Evolutionary conservation across 2,113 vertebrate genomes (phyloP).

Genomic region (Pampusana beccarii): DNA sequence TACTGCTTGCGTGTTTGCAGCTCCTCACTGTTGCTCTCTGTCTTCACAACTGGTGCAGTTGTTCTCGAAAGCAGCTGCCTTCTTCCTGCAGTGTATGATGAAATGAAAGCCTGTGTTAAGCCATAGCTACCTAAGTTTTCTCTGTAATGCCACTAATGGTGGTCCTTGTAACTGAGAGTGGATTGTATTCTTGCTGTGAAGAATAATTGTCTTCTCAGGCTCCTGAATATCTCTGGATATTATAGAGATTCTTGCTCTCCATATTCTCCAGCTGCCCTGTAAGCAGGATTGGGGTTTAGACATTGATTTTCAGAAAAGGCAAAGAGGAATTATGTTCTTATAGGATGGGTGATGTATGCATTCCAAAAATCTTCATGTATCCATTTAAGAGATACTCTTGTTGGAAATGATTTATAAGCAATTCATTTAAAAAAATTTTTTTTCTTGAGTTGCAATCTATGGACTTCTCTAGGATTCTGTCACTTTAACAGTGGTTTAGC

Average conservation of each 20-base stretch:
- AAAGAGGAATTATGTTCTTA: background rate
- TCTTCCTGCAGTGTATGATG: background rate
- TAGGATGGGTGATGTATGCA: background rate
- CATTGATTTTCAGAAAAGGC: background rate
- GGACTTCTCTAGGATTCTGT: background rate
- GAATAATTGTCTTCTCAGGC: background rate
- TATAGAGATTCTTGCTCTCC: background rate
- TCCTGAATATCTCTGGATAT: background rate
- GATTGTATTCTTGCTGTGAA: background rate
- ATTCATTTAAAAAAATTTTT: background rate
- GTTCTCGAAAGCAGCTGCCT: background rate
- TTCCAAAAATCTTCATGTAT: background rate
- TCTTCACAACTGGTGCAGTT: fast-evolving
- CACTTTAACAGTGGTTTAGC: background rate
- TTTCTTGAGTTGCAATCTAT: background rate
- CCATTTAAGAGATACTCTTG: background rate
- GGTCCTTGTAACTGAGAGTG: background rate
- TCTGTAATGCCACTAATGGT: background rate
- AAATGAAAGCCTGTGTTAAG: background rate
- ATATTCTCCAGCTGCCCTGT: background rate
- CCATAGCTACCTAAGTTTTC: background rate
- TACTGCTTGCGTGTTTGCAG: background rate
- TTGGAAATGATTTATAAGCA: background rate
- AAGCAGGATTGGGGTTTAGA: background rate
- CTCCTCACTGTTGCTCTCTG: too few species aligned